phyloP scores from a whole-genome alignment of 2,113 vertebrate species.

The Genyomyrus donnyi region DNA sequence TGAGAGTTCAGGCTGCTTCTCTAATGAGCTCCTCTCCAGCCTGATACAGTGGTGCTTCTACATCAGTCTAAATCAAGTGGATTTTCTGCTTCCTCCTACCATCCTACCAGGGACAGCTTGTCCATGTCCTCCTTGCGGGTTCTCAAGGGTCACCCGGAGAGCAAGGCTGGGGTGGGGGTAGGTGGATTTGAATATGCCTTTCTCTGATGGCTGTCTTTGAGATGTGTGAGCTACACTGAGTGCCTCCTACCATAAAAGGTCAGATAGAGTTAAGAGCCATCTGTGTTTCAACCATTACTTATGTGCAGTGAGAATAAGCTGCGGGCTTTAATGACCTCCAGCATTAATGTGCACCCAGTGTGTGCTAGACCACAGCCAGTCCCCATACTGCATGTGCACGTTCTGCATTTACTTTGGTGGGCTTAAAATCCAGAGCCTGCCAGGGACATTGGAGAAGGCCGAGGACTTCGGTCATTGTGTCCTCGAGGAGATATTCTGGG shows the following conservation, averaged over 20 bases:
- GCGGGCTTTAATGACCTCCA: not conserved
- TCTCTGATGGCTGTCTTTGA: slow-evolving; percentile 28
- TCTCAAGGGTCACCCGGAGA: slow-evolving; percentile 27
- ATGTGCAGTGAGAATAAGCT: not conserved
- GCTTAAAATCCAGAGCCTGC: not conserved
- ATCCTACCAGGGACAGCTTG: not conserved
- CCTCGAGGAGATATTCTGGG: slow-evolving; percentile 9
- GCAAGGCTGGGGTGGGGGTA: slow-evolving; percentile 1
- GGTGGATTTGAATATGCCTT: slow-evolving; percentile 24
- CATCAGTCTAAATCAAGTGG: slow-evolving; percentile 1
- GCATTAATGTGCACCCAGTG: not conserved
- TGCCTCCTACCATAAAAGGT: not conserved
- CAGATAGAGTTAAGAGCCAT: not conserved
- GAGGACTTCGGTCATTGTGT: not conserved
- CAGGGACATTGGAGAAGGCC: not conserved
- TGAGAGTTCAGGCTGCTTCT: not conserved
- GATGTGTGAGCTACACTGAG: not conserved
- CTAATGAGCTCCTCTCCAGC: slow-evolving; percentile 21
- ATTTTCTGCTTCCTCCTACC: not conserved
- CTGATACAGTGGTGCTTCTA: not conserved
- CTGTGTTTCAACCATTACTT: not conserved
- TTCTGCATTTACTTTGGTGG: not conserved
- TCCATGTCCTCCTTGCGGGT: not conserved
- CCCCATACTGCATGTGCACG: not conserved
- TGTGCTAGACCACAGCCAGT: not conserved